A percentile compares a stretch with the other conserved stretches of the same genome.
These are phyloP conservation scores for Amiota minor DNA, from an alignment of 2,888 invertebrate species.

Conservation along the genomic window DNA sequence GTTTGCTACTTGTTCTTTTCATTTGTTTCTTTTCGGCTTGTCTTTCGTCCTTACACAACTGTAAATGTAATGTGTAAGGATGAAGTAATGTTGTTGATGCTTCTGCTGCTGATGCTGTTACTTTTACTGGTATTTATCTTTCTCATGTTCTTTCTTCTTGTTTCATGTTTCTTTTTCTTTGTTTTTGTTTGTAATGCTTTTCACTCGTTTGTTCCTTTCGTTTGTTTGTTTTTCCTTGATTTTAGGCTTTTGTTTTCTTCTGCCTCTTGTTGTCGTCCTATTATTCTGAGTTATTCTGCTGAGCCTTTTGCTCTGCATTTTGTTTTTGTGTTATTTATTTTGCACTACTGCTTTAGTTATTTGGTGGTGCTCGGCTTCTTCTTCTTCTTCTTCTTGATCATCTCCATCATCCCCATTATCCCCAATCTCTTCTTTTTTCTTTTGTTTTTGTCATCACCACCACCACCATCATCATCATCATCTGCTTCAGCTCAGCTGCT, in stretches of 20 bases:
- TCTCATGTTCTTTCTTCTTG: not conserved
- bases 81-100: slow-evolving; percentile 56
- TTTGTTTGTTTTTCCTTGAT: slow-evolving; percentile 4
- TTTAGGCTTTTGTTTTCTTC: slow-evolving; percentile 20
- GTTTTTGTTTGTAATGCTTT: slow-evolving; percentile 26
- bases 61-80: slow-evolving; percentile 68
- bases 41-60: slow-evolving; percentile 67
- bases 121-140: not conserved
- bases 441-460: too few relatives aligned
- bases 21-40: slow-evolving; percentile 10
- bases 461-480: too few relatives aligned
- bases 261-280: not conserved
- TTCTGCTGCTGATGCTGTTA: not conserved
- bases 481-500: not conserved
- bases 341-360: slow-evolving; percentile 14
- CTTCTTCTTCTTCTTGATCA: not conserved
- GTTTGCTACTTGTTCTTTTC: slow-evolving; percentile 26
- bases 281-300: not conserved
- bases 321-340: slow-evolving; percentile 3
- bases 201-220: slow-evolving; percentile 9
- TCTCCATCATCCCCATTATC: not conserved
- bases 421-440: not conserved
- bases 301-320: slow-evolving; percentile 23
- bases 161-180: not conserved
- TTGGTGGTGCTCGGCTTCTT: not conserved